A percentile compares a stretch with the other conserved stretches of the same genome.
These are phyloP conservation scores for Gryllus bimaculatus DNA, from an alignment of 1,140 invertebrate species.

Conservation along the genomic window DNA sequence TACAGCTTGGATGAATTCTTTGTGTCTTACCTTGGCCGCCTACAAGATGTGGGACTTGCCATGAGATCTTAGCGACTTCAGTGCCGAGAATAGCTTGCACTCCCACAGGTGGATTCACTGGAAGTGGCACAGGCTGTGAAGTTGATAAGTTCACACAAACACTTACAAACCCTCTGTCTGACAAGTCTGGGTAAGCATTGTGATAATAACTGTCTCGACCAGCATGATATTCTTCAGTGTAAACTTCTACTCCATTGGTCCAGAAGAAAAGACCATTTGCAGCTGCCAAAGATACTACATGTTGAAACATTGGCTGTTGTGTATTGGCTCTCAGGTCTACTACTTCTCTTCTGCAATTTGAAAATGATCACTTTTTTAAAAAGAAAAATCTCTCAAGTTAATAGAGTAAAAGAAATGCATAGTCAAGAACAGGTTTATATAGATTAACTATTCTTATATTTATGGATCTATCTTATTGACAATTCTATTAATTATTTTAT, in stretches of 20 bases:
- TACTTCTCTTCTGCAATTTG: conserved; percentile 49
- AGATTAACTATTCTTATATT: too few species aligned
- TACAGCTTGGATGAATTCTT: background rate
- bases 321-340: conserved; percentile 62
- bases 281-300: conserved; percentile 63
- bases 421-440: too few species aligned
- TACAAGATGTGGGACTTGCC: conserved; percentile 62
- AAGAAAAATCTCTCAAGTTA: too few species aligned
- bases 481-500: too few species aligned
- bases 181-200: conserved; percentile 52
- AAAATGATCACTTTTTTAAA: background rate
- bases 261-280: conserved; percentile 70
- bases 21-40: conserved; percentile 56
- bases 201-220: conserved; percentile 59
- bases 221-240: conserved; percentile 61
- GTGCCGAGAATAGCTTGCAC: conserved; percentile 69
- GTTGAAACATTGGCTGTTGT: conserved; percentile 62
- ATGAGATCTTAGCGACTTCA: conserved; percentile 61
- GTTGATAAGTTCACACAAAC: conserved; percentile 50
- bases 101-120: conserved; percentile 62
- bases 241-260: conserved; percentile 61
- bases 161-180: conserved; percentile 37
- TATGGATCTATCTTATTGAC: too few species aligned
- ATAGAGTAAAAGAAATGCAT: too few species aligned
- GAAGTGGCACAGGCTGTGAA: conserved; percentile 62